A percentile compares a stretch with the other conserved stretches of the same genome.
Evolutionary conservation across 2,797 vertebrate genomes (phyloP).

Genomic region (Meriones psammophilus): DNA sequence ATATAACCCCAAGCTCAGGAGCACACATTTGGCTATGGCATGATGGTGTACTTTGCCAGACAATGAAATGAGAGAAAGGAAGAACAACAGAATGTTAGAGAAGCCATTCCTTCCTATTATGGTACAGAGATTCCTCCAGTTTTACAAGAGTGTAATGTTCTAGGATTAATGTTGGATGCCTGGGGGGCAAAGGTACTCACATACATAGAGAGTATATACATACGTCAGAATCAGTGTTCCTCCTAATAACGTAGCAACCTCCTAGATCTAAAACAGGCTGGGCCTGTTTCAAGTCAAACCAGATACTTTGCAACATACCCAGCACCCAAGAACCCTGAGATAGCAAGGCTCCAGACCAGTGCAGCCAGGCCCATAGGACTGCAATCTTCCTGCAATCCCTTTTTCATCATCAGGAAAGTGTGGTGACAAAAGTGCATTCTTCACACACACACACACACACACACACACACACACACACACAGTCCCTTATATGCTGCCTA

Average conservation of each 20-base stretch:
- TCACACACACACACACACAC: background rate
- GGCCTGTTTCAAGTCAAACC: constrained; percentile 10
- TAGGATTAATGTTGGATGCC: background rate
- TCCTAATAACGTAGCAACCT: background rate
- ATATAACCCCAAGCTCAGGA: background rate
- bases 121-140: background rate
- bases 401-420: background rate
- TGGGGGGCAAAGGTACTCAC: background rate
- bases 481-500: background rate
- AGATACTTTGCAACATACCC: background rate
- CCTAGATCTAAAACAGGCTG: background rate
- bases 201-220: background rate
- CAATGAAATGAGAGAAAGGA: background rate
- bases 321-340: background rate
- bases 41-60: background rate
- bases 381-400: background rate
- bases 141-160: background rate
- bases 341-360: background rate
- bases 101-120: background rate
- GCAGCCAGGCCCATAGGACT: background rate
- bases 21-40: background rate
- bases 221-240: background rate
- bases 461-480: background rate
- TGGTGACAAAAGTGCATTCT: background rate
- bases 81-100: background rate